A percentile compares a stretch with the other conserved stretches of the same genome.
Conservation (phyloP, 2,113 vertebrate genomes). For the Apaloderma vittatum region DNA sequence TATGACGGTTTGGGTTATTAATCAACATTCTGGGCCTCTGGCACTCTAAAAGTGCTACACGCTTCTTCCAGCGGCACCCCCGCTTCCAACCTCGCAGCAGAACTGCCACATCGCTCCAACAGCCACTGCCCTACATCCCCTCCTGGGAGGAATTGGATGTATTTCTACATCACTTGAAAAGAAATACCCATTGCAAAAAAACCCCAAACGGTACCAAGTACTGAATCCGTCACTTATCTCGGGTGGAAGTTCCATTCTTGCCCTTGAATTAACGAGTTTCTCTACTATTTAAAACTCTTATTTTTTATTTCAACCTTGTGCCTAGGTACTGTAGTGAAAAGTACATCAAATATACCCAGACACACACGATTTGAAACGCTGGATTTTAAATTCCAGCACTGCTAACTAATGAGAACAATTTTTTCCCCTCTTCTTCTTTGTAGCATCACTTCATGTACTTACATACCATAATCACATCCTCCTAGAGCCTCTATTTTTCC, state of each 20-base stretch:
- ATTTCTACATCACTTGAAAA: neutral
- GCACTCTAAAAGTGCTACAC: neutral
- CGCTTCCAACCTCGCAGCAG: neutral
- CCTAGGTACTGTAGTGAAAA: conserved; percentile 32
- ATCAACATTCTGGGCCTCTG: neutral
- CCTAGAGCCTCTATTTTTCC: conserved; percentile 37
- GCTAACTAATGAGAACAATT: conserved; percentile 76
- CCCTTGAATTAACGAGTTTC: conserved; percentile 55
- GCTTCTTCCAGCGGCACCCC: neutral
- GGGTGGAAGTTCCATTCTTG: conserved; percentile 4
- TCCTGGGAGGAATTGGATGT: neutral
- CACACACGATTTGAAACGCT: conserved; percentile 50
- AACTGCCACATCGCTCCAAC: neutral
- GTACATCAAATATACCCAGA: conserved; percentile 67
- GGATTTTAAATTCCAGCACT: conserved; percentile 69
- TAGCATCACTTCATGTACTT: conserved; percentile 74
- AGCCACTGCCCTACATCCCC: neutral
- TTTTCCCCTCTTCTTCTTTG: conserved; percentile 69
- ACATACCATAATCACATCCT: conserved; percentile 72
- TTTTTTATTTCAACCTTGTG: conserved; percentile 54
- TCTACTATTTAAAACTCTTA: conserved; percentile 43
- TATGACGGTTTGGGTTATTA: neutral
- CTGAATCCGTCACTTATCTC: neutral
- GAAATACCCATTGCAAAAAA: neutral
- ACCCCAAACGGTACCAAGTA: too few relatives aligned